These are phyloP conservation scores for Microtus montanus DNA, from an alignment of 2,113 vertebrate species.

Conservation along the genomic window DNA sequence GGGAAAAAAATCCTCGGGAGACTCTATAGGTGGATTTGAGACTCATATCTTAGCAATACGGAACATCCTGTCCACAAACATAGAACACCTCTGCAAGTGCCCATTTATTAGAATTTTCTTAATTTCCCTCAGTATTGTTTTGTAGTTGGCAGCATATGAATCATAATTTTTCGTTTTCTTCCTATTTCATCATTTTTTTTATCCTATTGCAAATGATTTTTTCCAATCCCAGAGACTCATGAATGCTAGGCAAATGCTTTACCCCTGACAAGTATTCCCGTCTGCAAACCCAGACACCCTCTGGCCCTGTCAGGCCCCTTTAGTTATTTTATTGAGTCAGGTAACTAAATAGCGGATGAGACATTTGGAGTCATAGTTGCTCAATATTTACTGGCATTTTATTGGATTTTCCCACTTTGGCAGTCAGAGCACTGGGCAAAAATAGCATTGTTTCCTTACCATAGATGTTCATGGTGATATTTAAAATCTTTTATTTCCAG, in stretches of 20 bases:
- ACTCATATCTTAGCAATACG: too few species aligned
- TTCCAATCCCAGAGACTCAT: background rate
- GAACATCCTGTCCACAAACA: too few species aligned
- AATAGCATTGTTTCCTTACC: background rate
- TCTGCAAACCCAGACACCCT: too few species aligned
- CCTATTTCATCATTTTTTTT: background rate
- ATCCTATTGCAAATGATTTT: background rate
- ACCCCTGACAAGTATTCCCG: background rate
- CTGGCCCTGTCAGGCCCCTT: too few species aligned
- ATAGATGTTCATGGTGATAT: background rate
- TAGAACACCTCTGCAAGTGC: accelerated
- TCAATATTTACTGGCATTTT: background rate
- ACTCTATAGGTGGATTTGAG: background rate
- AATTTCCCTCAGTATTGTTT: background rate
- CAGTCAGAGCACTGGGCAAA: background rate
- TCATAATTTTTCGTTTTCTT: background rate
- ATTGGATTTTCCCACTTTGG: background rate
- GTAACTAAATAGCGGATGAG: background rate
- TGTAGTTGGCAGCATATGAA: background rate
- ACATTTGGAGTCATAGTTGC: background rate
- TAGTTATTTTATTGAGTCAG: too few species aligned
- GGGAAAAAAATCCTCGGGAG: background rate
- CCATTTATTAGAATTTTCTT: background rate
- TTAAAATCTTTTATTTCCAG: background rate
- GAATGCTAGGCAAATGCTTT: background rate